Evolutionary conservation across 2,113 vertebrate genomes (phyloP), one percentile per base, ranked within the genome.

Genomic region (Oceanites oceanicus): DNA sequence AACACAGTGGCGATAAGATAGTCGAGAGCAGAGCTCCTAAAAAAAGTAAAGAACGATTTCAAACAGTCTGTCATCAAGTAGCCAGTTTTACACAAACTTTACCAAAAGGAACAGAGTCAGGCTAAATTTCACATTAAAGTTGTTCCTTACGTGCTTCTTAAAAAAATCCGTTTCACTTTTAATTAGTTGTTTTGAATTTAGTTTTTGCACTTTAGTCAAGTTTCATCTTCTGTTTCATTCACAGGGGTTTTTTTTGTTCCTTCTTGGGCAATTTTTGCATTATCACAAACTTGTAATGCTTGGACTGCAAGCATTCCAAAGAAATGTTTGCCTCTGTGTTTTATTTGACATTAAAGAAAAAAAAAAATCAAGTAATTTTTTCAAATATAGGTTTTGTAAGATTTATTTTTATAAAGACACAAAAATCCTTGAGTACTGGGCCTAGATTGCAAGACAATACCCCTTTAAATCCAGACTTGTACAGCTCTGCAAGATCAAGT

Each of bases 381-480:
- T 76, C 45, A 92, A 90, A 47, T 55, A 55, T n/a, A 66, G 26
- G 32, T 73, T 94, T 94, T 77, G 13, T 50, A 92, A 71, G 34
- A 49, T 32, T 88, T 73, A n/a, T 90, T 93, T 94, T 91, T 93
- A 85, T 86, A 88, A 85, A 88, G 11, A 94, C 74, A 93, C 13
- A 95, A 93, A 96, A 92, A 47, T 88, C 71, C 90, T 90, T 67
- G 75, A 30, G 50, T 65, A 88, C 10, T 88, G 1, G 91, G 92
- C 74, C 86, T 79, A 62, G 70, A 74, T 6, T 75, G 90, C 56
- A 85, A 88, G 42, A 90, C 36, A 83, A 72, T 44, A 90, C 72
- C 59, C 65, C 75, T 95, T 86, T 77, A 92, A 93, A 67, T 90
- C 29, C 82, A 72, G 66, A 85, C 45, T 58, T 90, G 70, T 53